Percentiles rank a stretch among this genome's conserved stretches.
Conservation (phyloP, 2,797 vertebrate species). For the Catostomus latipinnis region DNA sequence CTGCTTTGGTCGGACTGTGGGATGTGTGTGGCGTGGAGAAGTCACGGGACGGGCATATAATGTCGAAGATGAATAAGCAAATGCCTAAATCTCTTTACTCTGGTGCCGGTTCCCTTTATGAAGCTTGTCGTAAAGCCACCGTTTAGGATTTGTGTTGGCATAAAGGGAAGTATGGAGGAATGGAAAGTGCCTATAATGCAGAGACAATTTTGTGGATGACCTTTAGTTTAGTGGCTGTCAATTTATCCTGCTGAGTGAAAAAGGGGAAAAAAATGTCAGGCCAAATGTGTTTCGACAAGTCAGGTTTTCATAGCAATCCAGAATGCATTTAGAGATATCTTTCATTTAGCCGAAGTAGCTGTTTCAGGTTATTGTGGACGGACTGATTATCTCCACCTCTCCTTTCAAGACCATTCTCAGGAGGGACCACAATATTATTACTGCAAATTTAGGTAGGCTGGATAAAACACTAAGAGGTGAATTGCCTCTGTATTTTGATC, state of each 20-base stretch:
- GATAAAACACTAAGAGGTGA: conserved; percentile 9
- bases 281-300: conserved; percentile 44
- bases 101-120: conserved; percentile 48
- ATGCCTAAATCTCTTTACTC: conserved; percentile 55
- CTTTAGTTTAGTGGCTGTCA: conserved; percentile 60
- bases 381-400: conserved; percentile 31
- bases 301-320: conserved; percentile 45
- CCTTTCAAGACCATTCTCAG: background rate
- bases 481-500: background rate
- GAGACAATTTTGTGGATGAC: conserved; percentile 47
- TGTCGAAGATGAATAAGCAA: conserved; percentile 55
- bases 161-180: conserved; percentile 26
- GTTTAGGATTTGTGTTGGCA: conserved; percentile 55
- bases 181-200: conserved; percentile 25
- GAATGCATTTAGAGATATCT: conserved; percentile 40
- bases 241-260: conserved; percentile 49
- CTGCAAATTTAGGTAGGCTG: conserved; percentile 37
- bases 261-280: conserved; percentile 33
- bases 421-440: conserved; percentile 29
- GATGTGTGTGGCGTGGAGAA: background rate
- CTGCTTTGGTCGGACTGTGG: conserved; percentile 5
- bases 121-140: conserved; percentile 51
- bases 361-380: conserved; percentile 52
- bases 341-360: conserved; percentile 54
- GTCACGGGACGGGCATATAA: conserved; percentile 23